Base-by-base conservation (phyloP, 2,888 invertebrate species). In the Junonia oenone region DNA sequence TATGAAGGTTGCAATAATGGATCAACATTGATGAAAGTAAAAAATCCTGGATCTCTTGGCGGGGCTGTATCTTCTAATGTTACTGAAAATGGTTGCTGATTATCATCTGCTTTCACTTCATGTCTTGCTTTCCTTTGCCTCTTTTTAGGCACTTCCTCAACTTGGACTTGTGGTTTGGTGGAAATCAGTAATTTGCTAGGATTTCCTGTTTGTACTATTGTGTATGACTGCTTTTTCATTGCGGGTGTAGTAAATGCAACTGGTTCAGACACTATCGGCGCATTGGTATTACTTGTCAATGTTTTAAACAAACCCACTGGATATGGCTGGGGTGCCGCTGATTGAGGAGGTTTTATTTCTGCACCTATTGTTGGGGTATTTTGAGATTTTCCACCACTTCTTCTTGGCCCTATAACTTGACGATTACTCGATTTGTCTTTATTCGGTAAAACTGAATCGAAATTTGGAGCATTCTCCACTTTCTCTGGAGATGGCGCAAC, bases 1-100 rank as follows among this genome's bases (percentile, higher is more conserved):
- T 89, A 90, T 0, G 84, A 83, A 0, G 90, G 86, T 56, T 86
- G 83, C 4, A 84, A 58, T 35, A 85, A 66, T 1, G 90, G 87
- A 67, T 91, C 90, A 2, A 91, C 81, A 65, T 89, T 90, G 2
- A 91, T 81, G 50, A 90, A 90, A 14, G 87, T 85, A 58, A 91
- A 90, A 59, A 83, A 81, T 1, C 74, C 79, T 0, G 76, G 15
- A 57, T 84, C 79, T 66, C 81, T 79, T 0, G 76, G 65, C 19
- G 68, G 80, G 0, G 71, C 57, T 1, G 72, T 55, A 22, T 81
- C 78, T 67, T 82, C 81, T 60, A 78, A 56, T 1, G 78, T 75
- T 0, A 76, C 78, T n/a, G 64, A 72, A 55, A 71, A 79, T 0
- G 82, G 82, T 51, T 79, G 73, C 52, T 58, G 51, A 3, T 58